Evolutionary conservation across 92 coral and sea anemone genomes (phyloP), one percentile per base, ranked within the genome.

Genomic region (Paramuricea clavata): DNA sequence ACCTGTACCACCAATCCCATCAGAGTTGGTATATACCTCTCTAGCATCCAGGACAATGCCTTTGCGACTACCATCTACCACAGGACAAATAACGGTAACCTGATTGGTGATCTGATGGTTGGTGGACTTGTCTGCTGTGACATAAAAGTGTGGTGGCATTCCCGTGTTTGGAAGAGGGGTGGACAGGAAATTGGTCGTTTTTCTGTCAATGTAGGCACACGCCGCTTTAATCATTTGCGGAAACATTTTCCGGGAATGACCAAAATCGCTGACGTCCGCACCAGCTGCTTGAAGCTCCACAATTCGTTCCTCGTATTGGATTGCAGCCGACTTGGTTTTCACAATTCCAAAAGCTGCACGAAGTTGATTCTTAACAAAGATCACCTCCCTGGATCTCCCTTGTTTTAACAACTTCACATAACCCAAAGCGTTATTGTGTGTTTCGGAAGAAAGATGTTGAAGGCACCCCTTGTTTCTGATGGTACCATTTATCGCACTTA

Each of bases 281-380:
- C 65, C 65, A 6, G 65, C 65, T n/a, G n/a, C n/a, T n/a, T n/a
- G n/a, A n/a, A 6, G 65, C 65, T 57, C 27, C 0, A 1, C 65
- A n/a, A 57, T 52, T 10, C 73, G 31, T 65, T 13, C 73, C 73
- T 65, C 73, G 16, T 65, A 65, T 26, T 65, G 73, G 6, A 65
- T 65, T 65, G 73, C 73, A 32, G 73, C 73, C 22, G 74, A 68
- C 74, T 68, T 68, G 12, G 74, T 68, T 31, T 68, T 68, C 47
- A 68, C 43, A 31, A 68, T 26, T 68, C 74, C 42, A 68, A 68
- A 1, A 13, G 74, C 74, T 9, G 74, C 74, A 68, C 74, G 42
- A 41, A 68, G 74, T 31, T 68, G 74, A 35, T 68, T 68, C 43
- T 68, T 68, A 3, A 13, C 43, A 12, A 68, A 41, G 6, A 17